A percentile compares a stretch with the other conserved stretches of the same genome.
Evolutionary conservation across 2,888 invertebrate species (phyloP).

Genomic region (Acleris cristana): DNA sequence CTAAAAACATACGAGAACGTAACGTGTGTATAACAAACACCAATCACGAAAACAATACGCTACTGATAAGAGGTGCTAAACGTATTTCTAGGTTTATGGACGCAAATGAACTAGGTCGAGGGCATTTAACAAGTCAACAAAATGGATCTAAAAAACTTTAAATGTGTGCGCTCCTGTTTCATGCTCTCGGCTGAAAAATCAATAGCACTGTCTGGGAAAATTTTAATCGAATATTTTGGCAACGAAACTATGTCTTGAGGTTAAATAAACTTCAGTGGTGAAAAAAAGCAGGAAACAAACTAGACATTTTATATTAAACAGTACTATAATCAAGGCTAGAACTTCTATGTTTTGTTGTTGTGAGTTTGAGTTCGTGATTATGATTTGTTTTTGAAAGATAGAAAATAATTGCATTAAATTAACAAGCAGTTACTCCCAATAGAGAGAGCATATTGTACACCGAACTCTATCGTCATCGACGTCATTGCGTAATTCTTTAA

Average conservation of each 20-base stretch:
- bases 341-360: too few relatives aligned
- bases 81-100: constrained; percentile 38
- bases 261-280: not conserved
- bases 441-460: constrained; percentile 6
- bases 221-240: constrained; percentile 2
- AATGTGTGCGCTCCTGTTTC: not conserved
- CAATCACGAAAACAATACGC: constrained; percentile 34
- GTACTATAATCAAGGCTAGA: too few relatives aligned
- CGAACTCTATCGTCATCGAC: too few relatives aligned
- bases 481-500: constrained; percentile 44
- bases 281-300: not conserved
- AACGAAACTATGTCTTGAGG: not conserved
- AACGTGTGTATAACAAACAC: constrained; percentile 5
- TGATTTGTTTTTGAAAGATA: too few relatives aligned
- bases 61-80: constrained; percentile 40
- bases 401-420: too few relatives aligned
- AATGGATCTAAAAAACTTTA: constrained; percentile 9
- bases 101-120: constrained; percentile 31
- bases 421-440: constrained; percentile 18
- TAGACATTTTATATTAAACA: not conserved
- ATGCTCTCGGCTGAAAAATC: not conserved
- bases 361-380: too few relatives aligned
- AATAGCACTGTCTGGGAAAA: not conserved
- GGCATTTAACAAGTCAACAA: constrained; percentile 12
- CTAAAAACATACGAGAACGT: not conserved